Evolutionary conservation across 1,140 invertebrate genomes (phyloP), one percentile per base, ranked within the genome.

Genomic region (Hermetia illucens): DNA sequence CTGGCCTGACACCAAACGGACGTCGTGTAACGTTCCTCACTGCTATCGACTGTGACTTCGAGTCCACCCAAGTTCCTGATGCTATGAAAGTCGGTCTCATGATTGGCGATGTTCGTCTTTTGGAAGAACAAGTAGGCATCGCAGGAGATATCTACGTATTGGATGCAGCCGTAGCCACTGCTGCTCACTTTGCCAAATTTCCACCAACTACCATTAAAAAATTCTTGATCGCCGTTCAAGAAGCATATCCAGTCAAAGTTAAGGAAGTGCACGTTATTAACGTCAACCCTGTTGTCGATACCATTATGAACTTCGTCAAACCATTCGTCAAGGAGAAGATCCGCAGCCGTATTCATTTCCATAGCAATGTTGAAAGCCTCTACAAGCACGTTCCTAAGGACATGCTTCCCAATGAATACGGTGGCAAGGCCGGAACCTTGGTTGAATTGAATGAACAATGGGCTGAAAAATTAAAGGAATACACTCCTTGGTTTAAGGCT

Each of bases 251-350:
- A 0, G 78, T 87, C 0, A 84, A 86, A 53, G 61, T 87, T 27
- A 87, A 88, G 50, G 79, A 84, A 58, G 79, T 87, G 20, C 82
- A 88, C 51, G 74, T 87, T 5, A 68, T 89, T n/a, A 85, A 88
- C 52, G 77, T 82, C 4, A 82, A 79, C 5, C 77, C 81, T 0
- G 50, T 86, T 6, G 80, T 89, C 4, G 81, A 87, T 43, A 76
- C 78, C 10, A 82, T 89, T 39, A 68, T 85, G 20, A 84, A 75
- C 47, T 82, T 86, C 53, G 80, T 85, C 0, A 84, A 83, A 54
- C 82, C 82, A 0, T 84, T 87, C 57, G 63, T 87, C 12, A 86
- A 85, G 51, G 83, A 88, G 49, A 89, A 89, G 58, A 84, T 88
- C 37, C 70, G 77, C 42, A 79, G 83, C 51, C 69, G 85, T 44